phyloP scores from a whole-genome alignment of 2,113 vertebrate species.

The Nerophis ophidion region DNA sequence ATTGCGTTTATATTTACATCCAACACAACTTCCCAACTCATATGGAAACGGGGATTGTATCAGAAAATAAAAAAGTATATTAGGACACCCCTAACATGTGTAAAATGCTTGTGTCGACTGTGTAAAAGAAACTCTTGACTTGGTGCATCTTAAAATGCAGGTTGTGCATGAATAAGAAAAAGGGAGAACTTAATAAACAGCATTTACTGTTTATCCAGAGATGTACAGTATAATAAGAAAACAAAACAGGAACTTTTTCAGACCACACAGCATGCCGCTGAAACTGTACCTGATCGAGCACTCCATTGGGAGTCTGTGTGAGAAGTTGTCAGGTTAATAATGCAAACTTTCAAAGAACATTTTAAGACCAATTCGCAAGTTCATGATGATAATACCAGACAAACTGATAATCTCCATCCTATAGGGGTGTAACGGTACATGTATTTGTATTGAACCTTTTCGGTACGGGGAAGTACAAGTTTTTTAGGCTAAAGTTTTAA shows the following conservation, averaged over 20 bases:
- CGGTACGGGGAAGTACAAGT: no score
- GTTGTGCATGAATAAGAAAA: not conserved
- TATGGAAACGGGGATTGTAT: no score
- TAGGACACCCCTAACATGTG: not conserved
- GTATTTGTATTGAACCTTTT: no score
- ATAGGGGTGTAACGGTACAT: not conserved
- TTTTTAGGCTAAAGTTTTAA: no score
- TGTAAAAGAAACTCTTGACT: not conserved
- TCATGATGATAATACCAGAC: no score
- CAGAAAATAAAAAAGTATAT: no score
- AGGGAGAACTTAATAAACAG: not conserved
- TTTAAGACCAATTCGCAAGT: not conserved
- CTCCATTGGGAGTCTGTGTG: slow-evolving; percentile 66
- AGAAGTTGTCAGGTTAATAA: slow-evolving; percentile 33
- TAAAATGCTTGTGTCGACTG: no score
- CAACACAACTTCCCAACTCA: no score
- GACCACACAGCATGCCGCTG: slow-evolving; percentile 38
- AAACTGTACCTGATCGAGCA: slow-evolving; percentile 67
- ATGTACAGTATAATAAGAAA: slow-evolving; percentile 1
- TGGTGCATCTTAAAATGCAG: slow-evolving; percentile 11
- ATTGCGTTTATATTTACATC: no score
- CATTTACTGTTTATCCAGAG: not conserved
- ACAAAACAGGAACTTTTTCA: slow-evolving; percentile 2
- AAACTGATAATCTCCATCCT: no score
- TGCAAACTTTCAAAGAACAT: not conserved